Percentiles rank a stretch among this genome's conserved stretches.
These are phyloP conservation scores for Dendrocincla tyrannina DNA, from an alignment of 2,797 vertebrate species.

Conservation along the genomic window DNA sequence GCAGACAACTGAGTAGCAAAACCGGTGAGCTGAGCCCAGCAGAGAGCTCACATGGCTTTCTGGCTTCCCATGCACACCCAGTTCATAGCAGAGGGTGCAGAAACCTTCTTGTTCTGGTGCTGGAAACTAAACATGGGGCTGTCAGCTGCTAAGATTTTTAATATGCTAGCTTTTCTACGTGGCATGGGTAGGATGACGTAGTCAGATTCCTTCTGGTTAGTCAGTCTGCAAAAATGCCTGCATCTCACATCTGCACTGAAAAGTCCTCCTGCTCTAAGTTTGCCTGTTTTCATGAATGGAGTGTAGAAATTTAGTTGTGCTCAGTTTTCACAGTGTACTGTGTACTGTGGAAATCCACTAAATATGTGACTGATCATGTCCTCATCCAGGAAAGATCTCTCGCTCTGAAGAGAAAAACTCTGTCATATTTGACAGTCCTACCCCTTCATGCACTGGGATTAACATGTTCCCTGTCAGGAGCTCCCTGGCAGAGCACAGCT, in stretches of 20 bases:
- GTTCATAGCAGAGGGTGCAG: background rate
- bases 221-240: background rate
- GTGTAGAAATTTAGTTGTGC: background rate
- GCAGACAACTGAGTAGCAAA: background rate
- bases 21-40: background rate
- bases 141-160: background rate
- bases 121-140: background rate
- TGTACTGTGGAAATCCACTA: background rate
- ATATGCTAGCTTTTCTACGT: background rate
- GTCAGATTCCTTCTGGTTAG: background rate
- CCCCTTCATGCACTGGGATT: background rate
- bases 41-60: background rate
- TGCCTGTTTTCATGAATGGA: background rate
- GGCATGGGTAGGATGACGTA: background rate
- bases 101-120: background rate
- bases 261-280: background rate
- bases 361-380: background rate
- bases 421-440: background rate
- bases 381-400: background rate
- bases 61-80: background rate
- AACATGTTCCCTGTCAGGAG: background rate
- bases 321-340: background rate
- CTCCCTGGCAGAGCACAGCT: rapidly evolving
- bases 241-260: background rate
- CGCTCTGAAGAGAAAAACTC: background rate